Percentiles rank a stretch among this genome's conserved stretches.
phyloP scores from a whole-genome alignment of 2,888 invertebrate genomes.

The Saturnia pavonia region DNA sequence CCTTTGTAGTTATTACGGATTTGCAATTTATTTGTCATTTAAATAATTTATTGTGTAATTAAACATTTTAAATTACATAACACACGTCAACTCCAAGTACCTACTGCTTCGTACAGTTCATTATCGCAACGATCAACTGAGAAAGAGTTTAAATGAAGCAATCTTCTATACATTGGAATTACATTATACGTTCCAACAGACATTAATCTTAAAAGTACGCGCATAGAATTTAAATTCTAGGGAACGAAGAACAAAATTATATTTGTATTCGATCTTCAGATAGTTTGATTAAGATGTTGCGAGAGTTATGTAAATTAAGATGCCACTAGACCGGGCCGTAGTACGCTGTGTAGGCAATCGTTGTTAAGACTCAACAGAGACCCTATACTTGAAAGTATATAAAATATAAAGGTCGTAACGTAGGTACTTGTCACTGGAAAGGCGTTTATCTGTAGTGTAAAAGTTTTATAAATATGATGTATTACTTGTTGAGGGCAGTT shows the following conservation, averaged over 20 bases:
- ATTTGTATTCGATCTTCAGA: not conserved
- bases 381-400: too few species aligned
- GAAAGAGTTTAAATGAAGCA: not conserved
- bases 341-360: too few species aligned
- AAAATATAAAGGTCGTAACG: too few species aligned
- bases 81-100: not conserved
- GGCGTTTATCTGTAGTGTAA: too few species aligned
- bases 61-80: not conserved
- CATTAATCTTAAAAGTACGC: not conserved
- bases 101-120: not conserved
- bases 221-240: not conserved
- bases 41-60: not conserved
- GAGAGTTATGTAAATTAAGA: slow-evolving; percentile 1
- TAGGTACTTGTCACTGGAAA: too few species aligned
- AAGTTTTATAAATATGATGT: too few species aligned
- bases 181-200: not conserved
- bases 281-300: slow-evolving; percentile 3
- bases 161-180: not conserved
- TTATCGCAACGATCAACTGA: not conserved
- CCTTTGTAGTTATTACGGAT: too few species aligned
- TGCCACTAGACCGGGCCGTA: not conserved
- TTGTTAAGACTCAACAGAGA: too few species aligned
- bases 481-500: too few species aligned
- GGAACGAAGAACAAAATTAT: not conserved
- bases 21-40: too few species aligned